A percentile compares a stretch with the other conserved stretches of the same genome.
Conservation (phyloP, 2,113 vertebrate genomes). For the Rhinopomastus cyanomelas region DNA sequence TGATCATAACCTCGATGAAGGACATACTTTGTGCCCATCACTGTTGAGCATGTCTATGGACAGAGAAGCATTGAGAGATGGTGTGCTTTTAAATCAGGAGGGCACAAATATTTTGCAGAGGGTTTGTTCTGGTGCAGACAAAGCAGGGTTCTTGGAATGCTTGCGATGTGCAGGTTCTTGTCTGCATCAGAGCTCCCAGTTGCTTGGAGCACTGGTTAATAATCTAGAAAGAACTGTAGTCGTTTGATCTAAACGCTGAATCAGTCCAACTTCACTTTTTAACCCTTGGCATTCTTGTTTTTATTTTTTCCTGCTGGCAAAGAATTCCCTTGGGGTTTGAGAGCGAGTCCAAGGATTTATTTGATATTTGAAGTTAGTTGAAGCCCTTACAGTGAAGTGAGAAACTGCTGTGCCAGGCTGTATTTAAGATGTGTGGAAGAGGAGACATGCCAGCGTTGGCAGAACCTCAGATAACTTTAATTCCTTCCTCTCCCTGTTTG, state of each 20-base stretch:
- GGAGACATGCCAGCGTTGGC: not conserved
- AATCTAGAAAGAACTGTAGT: conserved; percentile 1
- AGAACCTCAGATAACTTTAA: not conserved
- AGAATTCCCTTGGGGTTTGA: conserved; percentile 9
- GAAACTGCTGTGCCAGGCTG: conserved; percentile 9
- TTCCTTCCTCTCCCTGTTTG: not conserved
- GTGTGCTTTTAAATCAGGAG: not conserved
- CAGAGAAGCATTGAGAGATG: not conserved
- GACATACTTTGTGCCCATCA: not conserved
- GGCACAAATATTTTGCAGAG: not conserved
- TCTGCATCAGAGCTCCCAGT: not conserved
- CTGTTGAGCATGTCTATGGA: not conserved
- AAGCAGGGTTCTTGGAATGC: conserved; percentile 31
- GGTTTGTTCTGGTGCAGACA: not conserved
- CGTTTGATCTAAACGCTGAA: conserved; percentile 30
- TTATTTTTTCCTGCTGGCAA: not conserved
- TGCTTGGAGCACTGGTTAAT: conserved; percentile 33
- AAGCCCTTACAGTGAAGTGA: conserved; percentile 6
- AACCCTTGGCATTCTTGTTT: conserved; percentile 23
- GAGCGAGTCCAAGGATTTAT: conserved; percentile 6
- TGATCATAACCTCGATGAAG: not conserved
- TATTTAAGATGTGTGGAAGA: conserved; percentile 31
- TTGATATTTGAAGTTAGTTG: conserved; percentile 9
- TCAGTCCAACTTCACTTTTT: not conserved
- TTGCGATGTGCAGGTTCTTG: conserved; percentile 52